phyloP scores from a whole-genome alignment of 2,113 vertebrate species.

The Cygnus buccinator region DNA sequence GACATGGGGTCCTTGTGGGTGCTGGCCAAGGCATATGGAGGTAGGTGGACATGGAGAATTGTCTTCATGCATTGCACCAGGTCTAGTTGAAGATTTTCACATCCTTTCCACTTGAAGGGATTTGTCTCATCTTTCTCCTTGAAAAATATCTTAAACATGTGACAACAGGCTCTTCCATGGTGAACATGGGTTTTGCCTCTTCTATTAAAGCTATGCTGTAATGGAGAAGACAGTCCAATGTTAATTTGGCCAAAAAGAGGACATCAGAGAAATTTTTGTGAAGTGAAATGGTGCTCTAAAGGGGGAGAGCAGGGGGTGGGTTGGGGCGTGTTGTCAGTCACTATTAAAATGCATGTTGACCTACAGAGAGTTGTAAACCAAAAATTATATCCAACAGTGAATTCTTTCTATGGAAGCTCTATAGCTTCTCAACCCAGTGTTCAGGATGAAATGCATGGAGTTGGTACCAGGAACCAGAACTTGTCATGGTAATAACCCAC shows the following conservation, averaged over 20 bases:
- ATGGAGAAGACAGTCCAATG: background rate
- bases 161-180: background rate
- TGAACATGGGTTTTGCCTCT: accelerated
- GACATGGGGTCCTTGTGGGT: background rate
- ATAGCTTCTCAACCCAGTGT: background rate
- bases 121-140: background rate
- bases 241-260: background rate
- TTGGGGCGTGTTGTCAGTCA: background rate
- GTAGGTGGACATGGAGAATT: background rate
- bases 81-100: background rate
- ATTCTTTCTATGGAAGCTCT: background rate
- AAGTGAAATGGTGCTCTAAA: background rate
- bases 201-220: background rate
- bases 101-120: background rate
- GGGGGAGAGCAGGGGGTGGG: no score
- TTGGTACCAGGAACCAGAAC: background rate
- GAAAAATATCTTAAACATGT: background rate
- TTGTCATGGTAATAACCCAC: background rate
- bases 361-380: background rate
- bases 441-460: background rate
- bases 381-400: background rate
- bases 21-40: background rate
- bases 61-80: background rate
- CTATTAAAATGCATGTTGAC: background rate
- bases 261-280: background rate